Conservation (phyloP, 2,888 invertebrate genomes). For the Fabriciana adippe region DNA sequence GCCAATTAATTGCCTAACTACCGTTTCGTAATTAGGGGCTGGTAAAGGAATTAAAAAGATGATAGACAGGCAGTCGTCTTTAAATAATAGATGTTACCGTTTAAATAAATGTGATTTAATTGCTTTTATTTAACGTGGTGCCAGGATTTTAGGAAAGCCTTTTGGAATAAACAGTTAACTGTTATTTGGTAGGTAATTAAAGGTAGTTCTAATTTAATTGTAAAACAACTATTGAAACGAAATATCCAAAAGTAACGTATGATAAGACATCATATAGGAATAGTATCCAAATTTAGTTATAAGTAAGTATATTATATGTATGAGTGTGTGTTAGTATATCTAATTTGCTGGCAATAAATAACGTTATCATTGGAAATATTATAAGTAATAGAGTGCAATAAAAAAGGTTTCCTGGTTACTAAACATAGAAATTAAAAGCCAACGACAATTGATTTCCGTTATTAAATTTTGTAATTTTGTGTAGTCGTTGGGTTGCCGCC, state of each 20-base stretch:
- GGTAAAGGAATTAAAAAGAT: conserved; percentile 71
- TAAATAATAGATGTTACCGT: conserved; percentile 63
- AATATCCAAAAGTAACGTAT: too few species aligned
- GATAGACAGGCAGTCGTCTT: conserved; percentile 57
- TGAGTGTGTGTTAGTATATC: neutral
- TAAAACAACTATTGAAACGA: too few species aligned
- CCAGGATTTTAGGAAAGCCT: neutral
- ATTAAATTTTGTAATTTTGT: conserved; percentile 61
- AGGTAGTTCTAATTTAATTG: neutral
- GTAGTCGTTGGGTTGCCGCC: conserved; percentile 55
- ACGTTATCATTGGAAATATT: conserved; percentile 7
- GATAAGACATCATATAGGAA: too few species aligned
- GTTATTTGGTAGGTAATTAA: neutral
- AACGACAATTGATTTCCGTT: conserved; percentile 72
- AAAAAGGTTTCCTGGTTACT: conserved; percentile 15
- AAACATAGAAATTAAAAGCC: conserved; percentile 56
- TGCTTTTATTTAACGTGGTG: conserved; percentile 21
- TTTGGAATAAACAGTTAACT: neutral
- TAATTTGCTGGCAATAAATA: neutral
- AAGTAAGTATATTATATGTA: neutral
- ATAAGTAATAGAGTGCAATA: neutral
- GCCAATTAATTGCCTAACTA: conserved; percentile 71
- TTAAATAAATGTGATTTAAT: conserved; percentile 47
- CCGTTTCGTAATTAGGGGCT: conserved; percentile 72
- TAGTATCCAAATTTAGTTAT: too few species aligned